Conservation (phyloP, 1,140 invertebrate genomes). For the Drosophila mojavensis region DNA sequence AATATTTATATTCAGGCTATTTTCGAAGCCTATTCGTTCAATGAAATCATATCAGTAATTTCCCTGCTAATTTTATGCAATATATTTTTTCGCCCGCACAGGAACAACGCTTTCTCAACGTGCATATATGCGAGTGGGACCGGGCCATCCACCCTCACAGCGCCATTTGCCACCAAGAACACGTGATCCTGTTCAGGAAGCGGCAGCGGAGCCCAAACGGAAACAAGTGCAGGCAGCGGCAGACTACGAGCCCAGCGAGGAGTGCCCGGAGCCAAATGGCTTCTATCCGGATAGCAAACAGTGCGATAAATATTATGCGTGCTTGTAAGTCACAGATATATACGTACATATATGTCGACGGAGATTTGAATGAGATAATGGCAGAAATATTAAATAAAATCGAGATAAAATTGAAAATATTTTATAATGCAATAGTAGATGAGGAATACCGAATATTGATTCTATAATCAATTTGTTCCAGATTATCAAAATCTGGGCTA, state of each 20-base stretch:
- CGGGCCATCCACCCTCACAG: slow-evolving; percentile 75
- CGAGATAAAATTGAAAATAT: too few relatives aligned
- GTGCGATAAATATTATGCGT: slow-evolving; percentile 96
- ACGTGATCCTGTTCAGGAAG: slow-evolving; percentile 63
- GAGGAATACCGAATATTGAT: too few relatives aligned
- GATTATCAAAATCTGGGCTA: too few relatives aligned
- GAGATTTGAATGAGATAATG: too few relatives aligned
- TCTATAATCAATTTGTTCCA: too few relatives aligned
- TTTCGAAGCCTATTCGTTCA: too few relatives aligned
- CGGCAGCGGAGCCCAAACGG: slow-evolving; percentile 51
- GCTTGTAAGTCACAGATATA: slow-evolving; percentile 85
- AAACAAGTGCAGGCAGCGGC: slow-evolving; percentile 46
- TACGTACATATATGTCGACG: neutral
- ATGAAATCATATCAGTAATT: neutral
- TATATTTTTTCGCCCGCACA: slow-evolving; percentile 22
- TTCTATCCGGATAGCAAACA: slow-evolving; percentile 94
- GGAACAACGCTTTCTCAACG: slow-evolving; percentile 67
- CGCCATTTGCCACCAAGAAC: slow-evolving; percentile 66
- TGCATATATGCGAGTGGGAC: slow-evolving; percentile 62
- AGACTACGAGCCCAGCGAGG: slow-evolving; percentile 84
- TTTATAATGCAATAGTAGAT: too few relatives aligned
- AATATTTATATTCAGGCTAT: neutral
- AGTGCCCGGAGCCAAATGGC: slow-evolving; percentile 93
- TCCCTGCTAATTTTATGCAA: neutral
- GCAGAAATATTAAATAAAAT: too few relatives aligned